Percentiles rank a stretch among this genome's conserved stretches.
phyloP scores from a whole-genome alignment of 2,888 invertebrate genomes.

The Gari tellinella region DNA sequence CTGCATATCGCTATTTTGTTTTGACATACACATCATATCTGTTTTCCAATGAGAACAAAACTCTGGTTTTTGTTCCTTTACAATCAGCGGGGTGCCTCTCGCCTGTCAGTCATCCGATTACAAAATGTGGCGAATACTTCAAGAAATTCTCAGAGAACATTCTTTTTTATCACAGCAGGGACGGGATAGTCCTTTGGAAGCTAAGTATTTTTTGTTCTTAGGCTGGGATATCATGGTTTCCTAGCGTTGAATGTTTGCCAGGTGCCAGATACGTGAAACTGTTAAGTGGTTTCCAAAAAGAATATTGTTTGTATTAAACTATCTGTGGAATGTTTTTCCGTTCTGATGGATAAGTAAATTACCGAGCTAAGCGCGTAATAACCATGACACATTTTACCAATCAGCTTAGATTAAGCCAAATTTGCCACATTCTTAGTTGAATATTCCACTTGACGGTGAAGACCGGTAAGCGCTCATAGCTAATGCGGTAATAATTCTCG shows the following conservation, averaged over 20 bases:
- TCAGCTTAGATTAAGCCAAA: constrained; percentile 10
- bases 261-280: constrained; percentile 19
- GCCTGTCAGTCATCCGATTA: constrained; percentile 57
- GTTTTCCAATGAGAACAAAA: constrained; percentile 45
- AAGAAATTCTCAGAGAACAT: constrained; percentile 36
- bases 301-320: constrained; percentile 50
- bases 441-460: too few species aligned
- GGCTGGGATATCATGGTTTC: too few species aligned
- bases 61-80: constrained; percentile 41
- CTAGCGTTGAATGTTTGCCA: constrained; percentile 14
- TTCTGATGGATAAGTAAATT: too few species aligned
- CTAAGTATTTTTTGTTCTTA: constrained; percentile 7
- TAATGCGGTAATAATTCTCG: too few species aligned
- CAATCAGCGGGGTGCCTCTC: constrained; percentile 47
- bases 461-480: too few species aligned
- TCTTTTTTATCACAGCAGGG: constrained; percentile 42
- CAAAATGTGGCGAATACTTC: constrained; percentile 54
- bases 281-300: constrained; percentile 39
- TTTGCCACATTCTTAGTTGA: constrained; percentile 12
- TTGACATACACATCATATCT: constrained; percentile 57
- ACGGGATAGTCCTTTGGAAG: constrained; percentile 41
- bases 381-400: constrained; percentile 1
- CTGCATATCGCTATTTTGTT: constrained; percentile 17
- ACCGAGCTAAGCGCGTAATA: too few species aligned
- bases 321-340: constrained; percentile 1